Conservation (phyloP, 1,140 invertebrate species). For the Lordiphosa stackelbergi region DNA sequence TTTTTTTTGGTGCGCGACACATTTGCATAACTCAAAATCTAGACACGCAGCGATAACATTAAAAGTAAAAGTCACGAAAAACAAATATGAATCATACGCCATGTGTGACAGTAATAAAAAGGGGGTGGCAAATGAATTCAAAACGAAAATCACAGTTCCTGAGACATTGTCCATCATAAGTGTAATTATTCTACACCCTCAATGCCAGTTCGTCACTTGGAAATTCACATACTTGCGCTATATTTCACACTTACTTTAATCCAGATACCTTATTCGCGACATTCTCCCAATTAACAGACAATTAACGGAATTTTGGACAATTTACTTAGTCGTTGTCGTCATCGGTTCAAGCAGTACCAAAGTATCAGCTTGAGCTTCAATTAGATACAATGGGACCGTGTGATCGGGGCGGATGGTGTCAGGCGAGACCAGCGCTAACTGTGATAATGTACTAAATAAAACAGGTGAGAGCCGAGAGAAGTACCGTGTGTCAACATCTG, state of each 20-base stretch:
- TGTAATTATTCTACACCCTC: neutral
- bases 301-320: conserved; percentile 25
- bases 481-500: neutral
- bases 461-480: conserved; percentile 1
- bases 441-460: conserved; percentile 7
- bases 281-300: conserved; percentile 28
- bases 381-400: neutral
- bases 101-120: conserved; percentile 53
- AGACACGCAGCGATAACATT: conserved; percentile 41
- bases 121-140: conserved; percentile 25
- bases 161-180: too few relatives aligned
- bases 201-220: neutral
- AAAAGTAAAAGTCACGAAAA: conserved; percentile 57
- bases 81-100: conserved; percentile 71
- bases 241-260: conserved; percentile 4
- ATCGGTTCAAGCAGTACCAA: conserved; percentile 18
- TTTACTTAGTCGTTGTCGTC: conserved; percentile 1
- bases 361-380: conserved; percentile 32
- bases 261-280: conserved; percentile 2
- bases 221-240: conserved; percentile 6
- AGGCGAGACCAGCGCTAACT: neutral
- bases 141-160: conserved; percentile 16
- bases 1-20: conserved; percentile 5
- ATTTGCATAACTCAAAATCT: conserved; percentile 64
- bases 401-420: neutral